phyloP scores from a whole-genome alignment of 1,140 invertebrate genomes.

The Anastatus disparis region DNA sequence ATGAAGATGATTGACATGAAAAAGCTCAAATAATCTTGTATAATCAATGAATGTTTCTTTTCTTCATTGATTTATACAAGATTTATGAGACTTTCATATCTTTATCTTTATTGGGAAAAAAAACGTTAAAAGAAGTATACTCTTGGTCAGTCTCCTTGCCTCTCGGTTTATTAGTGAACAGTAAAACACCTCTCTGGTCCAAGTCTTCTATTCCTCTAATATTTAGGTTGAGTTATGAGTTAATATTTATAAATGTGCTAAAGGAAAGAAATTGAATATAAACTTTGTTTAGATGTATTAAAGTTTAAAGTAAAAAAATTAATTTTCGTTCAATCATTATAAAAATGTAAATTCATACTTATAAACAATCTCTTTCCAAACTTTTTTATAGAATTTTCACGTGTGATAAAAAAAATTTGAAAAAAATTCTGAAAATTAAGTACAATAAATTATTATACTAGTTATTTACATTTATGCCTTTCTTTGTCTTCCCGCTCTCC shows the following conservation, averaged over 20 bases:
- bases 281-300: too few relatives aligned
- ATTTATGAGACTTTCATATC: too few relatives aligned
- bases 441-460: conserved; percentile 1
- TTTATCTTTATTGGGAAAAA: too few relatives aligned
- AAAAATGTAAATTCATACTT: conserved; percentile 13
- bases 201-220: conserved; percentile 67
- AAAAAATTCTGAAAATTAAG: too few relatives aligned
- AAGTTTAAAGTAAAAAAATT: too few relatives aligned
- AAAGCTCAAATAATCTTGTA: conserved; percentile 21
- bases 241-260: conserved; percentile 47
- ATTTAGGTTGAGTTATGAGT: conserved; percentile 66
- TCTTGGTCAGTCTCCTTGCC: conserved; percentile 68
- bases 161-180: conserved; percentile 70
- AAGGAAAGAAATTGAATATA: conserved; percentile 37
- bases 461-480: conserved; percentile 33
- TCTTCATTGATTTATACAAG: conserved; percentile 14
- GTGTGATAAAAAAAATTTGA: too few relatives aligned
- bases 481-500: conserved; percentile 37
- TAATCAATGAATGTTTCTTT: conserved; percentile 27
- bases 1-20: conserved; percentile 17
- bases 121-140: conserved; percentile 9
- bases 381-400: conserved; percentile 19
- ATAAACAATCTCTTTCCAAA: conserved; percentile 37
- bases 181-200: conserved; percentile 68
- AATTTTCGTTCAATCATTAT: too few relatives aligned